These are phyloP conservation scores for Varecia variegata DNA, from an alignment of 2,797 vertebrate species.

Conservation along the genomic window DNA sequence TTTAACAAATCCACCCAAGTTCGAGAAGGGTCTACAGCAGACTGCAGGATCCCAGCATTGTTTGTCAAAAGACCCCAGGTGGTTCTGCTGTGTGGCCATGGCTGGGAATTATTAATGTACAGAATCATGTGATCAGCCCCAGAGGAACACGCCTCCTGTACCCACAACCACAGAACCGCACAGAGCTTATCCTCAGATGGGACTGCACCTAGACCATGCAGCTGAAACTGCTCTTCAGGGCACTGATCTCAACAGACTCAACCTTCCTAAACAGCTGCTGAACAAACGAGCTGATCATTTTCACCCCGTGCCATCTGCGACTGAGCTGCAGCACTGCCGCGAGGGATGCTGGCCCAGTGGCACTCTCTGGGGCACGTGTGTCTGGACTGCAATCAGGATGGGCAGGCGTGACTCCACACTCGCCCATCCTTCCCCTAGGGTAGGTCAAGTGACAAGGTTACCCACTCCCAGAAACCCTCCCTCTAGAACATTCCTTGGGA, in stretches of 20 bases:
- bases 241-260: fast-evolving
- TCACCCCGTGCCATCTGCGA: not conserved
- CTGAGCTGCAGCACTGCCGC: not conserved
- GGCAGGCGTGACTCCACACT: not conserved
- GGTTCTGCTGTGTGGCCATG: not conserved
- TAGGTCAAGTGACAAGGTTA: not conserved
- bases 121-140: not conserved
- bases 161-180: not conserved
- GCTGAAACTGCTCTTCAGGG: not conserved
- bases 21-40: not conserved
- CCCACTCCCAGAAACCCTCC: not conserved
- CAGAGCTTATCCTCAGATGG: not conserved
- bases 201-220: not conserved
- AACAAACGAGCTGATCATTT: not conserved
- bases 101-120: not conserved
- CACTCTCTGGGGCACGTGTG: fast-evolving
- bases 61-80: not conserved
- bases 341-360: not conserved
- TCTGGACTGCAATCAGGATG: not conserved
- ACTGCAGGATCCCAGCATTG: not conserved
- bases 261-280: not conserved
- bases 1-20: not conserved
- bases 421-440: too few species aligned
- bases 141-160: not conserved
- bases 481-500: not conserved